Evolutionary conservation across 1,140 invertebrate genomes (phyloP), one percentile per base, ranked within the genome.

Genomic region (Meloidogyne exigua): DNA sequence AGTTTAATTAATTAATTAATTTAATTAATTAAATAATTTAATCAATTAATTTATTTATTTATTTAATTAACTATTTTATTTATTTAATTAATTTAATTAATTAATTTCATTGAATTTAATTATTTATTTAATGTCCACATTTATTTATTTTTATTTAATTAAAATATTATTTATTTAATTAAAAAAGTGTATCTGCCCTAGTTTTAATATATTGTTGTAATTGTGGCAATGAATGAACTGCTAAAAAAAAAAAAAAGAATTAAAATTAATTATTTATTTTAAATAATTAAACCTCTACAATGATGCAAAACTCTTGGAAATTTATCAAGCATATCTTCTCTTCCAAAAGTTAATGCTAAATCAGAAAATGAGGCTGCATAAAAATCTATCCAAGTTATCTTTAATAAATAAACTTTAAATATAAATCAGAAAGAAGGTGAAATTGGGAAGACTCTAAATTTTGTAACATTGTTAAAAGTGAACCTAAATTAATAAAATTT

Each of bases 341-440:
- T 36, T 32, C 80, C 80, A 39, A 62, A 81, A 26, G 82, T 81
- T 2, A 81, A 21, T 28, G 79, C 80, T 12, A 69, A 75, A 28
- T 81, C 80, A 25, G 81, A 69, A 36, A 81, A 81, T 72, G 42
- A 73, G 25, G 80, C 80, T 10, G 72, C 80, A 67, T 81, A 81
- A 36, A 81, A 81, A 70, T 81, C 80, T 18, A 81, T 63, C 76
- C 81, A 81, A n/a, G 80, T 81, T 15, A 81, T 62, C 75, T 57
- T 57, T 57, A 21, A 57, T 18, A 57, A 57, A 57, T 44, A 44
- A 49, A n/a, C 44, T 57, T n/a, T 5, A 57, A 81, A 57, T 77
- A n/a, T 82, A 70, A 10, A 32, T 32, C 2, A 3, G 2, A 32
- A 32, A 32, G 7, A 32, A 32, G n/a, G n/a, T n/a, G n/a, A n/a